Evolutionary conservation across 2,888 invertebrate species (phyloP), one percentile per base, ranked within the genome.

Genomic region (Antheraea yamamai): DNA sequence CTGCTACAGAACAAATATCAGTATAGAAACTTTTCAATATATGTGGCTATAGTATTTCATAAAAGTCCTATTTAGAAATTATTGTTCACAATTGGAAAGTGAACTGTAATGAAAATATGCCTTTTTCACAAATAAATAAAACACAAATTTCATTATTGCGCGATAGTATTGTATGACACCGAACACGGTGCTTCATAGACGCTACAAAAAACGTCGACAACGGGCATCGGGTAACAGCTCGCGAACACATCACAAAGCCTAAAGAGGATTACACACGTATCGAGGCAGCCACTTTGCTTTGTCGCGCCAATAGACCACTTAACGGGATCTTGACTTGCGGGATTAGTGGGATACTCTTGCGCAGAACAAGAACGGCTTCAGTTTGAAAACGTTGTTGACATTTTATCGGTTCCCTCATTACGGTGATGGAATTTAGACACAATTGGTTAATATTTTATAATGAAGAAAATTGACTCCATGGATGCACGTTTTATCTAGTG

Each of bases 251-350:
- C 74, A 77, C 78, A 79, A 79, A 71, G 74, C 75, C 39, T 74
- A 73, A 78, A 79, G 80, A 81, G 79, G 84, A 82, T 82, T 80
- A 79, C 82, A 79, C 79, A 76, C 74, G 75, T 75, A 77, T 72
- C 77, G 75, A 74, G 73, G 77, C 64, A 66, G 76, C 76, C 80
- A 75, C 78, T 82, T 79, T 73, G 81, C 81, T 80, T 81, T 70
- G 74, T 74, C 68, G 55, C 70, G 30, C 18, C 55, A 70, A 70
- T 58, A 52, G 23, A 14, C 64, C 70, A 74, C 74, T 74, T 58
- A 70, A 70, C 74, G 4, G 64, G 74, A 30, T 58, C 71, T 71
- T 75, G 74, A 75, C 74, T 75, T 70, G 74, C 16, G 70, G 70
- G 74, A 75, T 75, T 75, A 75, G 74, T 72, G 74, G 74, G 39